Conservation (phyloP, 2,113 vertebrate species). For the Thamnophis sirtalis region DNA sequence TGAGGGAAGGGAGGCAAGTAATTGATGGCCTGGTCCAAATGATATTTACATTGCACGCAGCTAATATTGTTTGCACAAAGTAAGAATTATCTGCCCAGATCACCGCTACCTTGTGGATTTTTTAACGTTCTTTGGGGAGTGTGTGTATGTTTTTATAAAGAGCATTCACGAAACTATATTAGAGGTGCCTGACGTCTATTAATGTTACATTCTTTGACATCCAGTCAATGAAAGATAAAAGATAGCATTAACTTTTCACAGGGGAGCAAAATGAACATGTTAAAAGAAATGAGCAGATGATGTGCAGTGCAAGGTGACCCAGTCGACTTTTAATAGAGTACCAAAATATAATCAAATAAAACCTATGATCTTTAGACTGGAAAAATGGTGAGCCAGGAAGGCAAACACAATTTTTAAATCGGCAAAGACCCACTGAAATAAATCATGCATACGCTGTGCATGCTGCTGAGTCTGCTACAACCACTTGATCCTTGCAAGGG, state of each 20-base stretch:
- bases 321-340: conserved; percentile 68
- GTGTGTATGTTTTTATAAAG: conserved; percentile 44
- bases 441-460: conserved; percentile 41
- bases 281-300: conserved; percentile 59
- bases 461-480: conserved; percentile 18
- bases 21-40: background rate
- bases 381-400: conserved; percentile 56
- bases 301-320: conserved; percentile 65
- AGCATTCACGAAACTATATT: conserved; percentile 61
- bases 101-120: conserved; percentile 38
- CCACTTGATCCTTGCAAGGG: conserved; percentile 26
- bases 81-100: conserved; percentile 46
- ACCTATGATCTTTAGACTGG: conserved; percentile 66
- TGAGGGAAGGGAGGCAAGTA: background rate
- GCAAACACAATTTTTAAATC: conserved; percentile 62
- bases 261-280: conserved; percentile 60
- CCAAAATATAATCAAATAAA: conserved; percentile 71
- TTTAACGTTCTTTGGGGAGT: conserved; percentile 51
- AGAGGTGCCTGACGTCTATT: conserved; percentile 60
- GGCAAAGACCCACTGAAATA: conserved; percentile 58
- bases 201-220: conserved; percentile 67
- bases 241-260: conserved; percentile 70
- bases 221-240: conserved; percentile 67
- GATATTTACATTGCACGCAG: conserved; percentile 2
- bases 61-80: background rate